Percentiles rank a stretch among this genome's conserved stretches.
phyloP scores from a whole-genome alignment of 2,797 vertebrate species.

The Threskiornis aethiopicus region DNA sequence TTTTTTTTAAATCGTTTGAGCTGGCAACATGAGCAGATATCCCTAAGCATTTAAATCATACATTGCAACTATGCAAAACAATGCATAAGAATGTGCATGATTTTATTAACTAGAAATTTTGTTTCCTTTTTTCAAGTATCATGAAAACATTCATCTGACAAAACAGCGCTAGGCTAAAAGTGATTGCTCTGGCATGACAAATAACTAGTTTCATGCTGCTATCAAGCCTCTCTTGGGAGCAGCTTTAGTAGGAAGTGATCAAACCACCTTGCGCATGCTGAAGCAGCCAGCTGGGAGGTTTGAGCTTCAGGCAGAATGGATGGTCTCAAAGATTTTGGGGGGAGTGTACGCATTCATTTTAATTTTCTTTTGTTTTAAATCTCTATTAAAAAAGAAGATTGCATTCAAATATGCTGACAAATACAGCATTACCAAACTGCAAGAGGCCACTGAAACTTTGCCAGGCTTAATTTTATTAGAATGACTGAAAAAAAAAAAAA shows the following conservation, averaged over 20 bases:
- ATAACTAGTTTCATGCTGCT: background rate
- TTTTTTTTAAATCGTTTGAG: background rate
- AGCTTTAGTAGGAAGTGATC: background rate
- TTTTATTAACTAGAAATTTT: background rate
- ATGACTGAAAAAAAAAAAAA: background rate
- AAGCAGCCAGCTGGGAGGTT: rapidly evolving
- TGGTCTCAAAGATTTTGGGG: background rate
- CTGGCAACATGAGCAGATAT: background rate
- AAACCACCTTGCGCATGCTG: background rate
- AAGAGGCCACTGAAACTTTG: background rate
- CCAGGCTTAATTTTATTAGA: background rate
- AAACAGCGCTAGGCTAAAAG: background rate
- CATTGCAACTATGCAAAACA: background rate
- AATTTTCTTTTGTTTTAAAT: background rate
- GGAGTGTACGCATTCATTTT: background rate
- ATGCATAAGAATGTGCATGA: background rate
- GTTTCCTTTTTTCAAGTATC: background rate
- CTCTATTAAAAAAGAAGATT: background rate
- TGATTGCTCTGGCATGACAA: background rate
- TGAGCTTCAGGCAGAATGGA: background rate
- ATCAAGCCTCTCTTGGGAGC: background rate
- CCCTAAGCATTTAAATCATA: background rate
- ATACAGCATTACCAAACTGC: background rate
- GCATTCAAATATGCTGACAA: background rate
- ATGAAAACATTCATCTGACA: background rate